Percentiles rank a stretch among this genome's conserved stretches.
Conservation (phyloP, 1,140 invertebrate species). For the Ceratoteleas bidentatus region DNA sequence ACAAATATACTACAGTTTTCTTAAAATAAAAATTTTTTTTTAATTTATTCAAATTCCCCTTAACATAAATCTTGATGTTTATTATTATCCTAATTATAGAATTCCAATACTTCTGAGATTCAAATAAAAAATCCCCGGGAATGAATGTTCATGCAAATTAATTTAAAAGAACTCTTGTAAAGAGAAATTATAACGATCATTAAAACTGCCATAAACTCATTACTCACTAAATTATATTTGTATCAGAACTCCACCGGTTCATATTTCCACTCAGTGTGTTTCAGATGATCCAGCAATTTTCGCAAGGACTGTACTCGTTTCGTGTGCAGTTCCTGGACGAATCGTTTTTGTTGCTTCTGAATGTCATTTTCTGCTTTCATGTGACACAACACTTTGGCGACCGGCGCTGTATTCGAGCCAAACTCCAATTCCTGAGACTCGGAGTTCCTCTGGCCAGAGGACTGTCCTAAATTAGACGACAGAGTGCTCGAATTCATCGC, state of each 20-base stretch:
- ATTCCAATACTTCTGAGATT: too few species aligned
- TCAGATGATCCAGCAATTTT: conserved; percentile 86
- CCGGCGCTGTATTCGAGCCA: conserved; percentile 69
- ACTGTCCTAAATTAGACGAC: conserved; percentile 74
- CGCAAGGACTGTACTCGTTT: conserved; percentile 84
- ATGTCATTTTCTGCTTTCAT: conserved; percentile 77
- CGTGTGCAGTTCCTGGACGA: conserved; percentile 81
- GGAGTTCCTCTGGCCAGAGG: conserved; percentile 71
- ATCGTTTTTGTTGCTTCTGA: conserved; percentile 74
- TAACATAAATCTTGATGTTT: too few species aligned
- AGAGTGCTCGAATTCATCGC: conserved; percentile 75
- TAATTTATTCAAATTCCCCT: too few species aligned
- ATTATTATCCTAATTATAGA: too few species aligned
- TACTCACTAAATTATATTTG: too few species aligned
- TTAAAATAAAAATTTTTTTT: too few species aligned
- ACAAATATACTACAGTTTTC: too few species aligned
- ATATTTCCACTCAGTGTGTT: conserved; percentile 87
- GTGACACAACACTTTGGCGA: conserved; percentile 75
- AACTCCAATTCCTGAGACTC: conserved; percentile 76
- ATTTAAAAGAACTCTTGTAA: too few species aligned
- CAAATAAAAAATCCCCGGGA: too few species aligned
- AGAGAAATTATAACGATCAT: too few species aligned
- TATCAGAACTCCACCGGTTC: conserved; percentile 77
- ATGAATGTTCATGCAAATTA: too few species aligned
- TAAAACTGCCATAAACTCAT: too few species aligned